Conservation (phyloP, 1,140 invertebrate genomes). For the Phocides pigmalion region DNA sequence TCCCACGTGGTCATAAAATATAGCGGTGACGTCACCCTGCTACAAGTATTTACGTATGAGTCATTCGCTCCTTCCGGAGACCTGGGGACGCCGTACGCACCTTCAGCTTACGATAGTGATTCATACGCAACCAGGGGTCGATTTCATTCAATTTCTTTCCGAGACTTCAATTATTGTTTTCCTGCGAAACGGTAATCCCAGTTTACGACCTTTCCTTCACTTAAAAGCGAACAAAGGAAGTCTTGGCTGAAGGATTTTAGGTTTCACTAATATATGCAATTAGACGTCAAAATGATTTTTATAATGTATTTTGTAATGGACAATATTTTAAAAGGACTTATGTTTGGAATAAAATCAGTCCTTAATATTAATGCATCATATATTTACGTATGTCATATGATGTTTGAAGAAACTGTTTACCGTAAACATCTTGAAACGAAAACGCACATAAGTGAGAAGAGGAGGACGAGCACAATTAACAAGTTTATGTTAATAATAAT, state of each 20-base stretch:
- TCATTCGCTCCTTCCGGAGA: constrained; percentile 16
- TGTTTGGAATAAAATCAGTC: no score
- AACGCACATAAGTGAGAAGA: no score
- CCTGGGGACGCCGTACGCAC: constrained; percentile 1
- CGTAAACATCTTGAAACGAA: no score
- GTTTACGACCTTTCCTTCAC: neutral
- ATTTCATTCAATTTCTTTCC: neutral
- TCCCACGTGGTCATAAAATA: neutral
- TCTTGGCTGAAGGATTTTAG: neutral
- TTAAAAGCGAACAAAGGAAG: neutral
- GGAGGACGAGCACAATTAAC: no score
- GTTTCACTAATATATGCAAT: no score
- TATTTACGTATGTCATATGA: no score
- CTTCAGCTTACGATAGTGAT: neutral
- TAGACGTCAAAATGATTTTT: no score
- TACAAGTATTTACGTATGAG: constrained; percentile 1
- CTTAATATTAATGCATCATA: no score
- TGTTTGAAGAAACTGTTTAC: no score
- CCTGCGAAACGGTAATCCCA: constrained; percentile 3
- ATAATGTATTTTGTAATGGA: no score
- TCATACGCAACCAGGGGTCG: neutral
- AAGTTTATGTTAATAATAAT: no score
- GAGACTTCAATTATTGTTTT: neutral
- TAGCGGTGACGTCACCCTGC: constrained; percentile 4
- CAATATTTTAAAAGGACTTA: no score